Percentiles rank a stretch among this genome's conserved stretches.
Conservation (phyloP, 2,797 vertebrate species). For the Myotis daubentonii region DNA sequence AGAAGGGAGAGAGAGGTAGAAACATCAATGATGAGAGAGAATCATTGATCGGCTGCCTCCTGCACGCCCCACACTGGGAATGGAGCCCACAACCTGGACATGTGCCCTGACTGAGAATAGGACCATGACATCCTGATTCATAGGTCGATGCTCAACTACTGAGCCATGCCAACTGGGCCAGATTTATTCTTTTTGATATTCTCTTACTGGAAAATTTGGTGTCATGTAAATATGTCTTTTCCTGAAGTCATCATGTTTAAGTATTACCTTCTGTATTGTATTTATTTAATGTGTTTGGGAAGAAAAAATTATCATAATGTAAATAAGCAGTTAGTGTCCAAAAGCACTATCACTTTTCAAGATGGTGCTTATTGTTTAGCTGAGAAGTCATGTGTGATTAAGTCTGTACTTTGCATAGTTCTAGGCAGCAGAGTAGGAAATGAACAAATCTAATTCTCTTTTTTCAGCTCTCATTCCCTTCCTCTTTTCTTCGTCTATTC, state of each 20-base stretch:
- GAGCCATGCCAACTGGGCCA: background rate
- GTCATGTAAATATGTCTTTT: slow-evolving; percentile 59
- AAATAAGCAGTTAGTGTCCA: slow-evolving; percentile 11
- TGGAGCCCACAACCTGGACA: too few species aligned
- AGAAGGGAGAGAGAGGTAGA: too few species aligned
- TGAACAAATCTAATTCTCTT: background rate
- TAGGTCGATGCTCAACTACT: too few species aligned
- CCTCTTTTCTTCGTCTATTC: background rate
- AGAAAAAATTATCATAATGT: background rate
- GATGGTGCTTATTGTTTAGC: background rate
- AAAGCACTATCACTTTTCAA: background rate
- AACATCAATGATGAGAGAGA: too few species aligned
- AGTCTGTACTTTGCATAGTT: background rate
- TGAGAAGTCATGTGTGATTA: background rate
- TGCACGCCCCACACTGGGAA: too few species aligned
- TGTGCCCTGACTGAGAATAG: too few species aligned
- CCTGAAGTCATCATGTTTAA: slow-evolving; percentile 48
- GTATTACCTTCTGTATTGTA: background rate
- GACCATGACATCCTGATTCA: too few species aligned
- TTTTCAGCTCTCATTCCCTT: background rate
- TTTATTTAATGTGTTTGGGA: slow-evolving; percentile 41
- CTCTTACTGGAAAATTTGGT: slow-evolving; percentile 42
- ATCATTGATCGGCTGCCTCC: too few species aligned
- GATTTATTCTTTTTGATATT: slow-evolving; percentile 18
- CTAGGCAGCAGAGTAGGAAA: background rate